Evolutionary conservation across 1,140 invertebrate species (phyloP).

Genomic region (Aporrectodea caliginosa): DNA sequence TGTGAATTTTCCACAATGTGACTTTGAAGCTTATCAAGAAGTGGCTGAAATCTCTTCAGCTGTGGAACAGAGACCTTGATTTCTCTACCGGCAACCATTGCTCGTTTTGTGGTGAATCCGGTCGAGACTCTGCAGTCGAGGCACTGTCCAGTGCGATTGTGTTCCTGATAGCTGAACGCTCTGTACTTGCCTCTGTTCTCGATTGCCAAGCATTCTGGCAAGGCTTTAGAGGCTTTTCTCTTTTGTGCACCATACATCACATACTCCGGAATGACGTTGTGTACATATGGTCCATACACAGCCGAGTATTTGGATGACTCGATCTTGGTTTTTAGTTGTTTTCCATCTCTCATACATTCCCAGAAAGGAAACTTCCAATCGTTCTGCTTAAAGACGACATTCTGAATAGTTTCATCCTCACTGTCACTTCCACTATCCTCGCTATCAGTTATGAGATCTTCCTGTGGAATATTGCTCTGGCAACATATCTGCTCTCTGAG

Average conservation of each 20-base stretch:
- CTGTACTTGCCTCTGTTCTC: background rate
- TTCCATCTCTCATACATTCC: background rate
- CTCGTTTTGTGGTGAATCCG: background rate
- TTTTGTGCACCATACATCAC: background rate
- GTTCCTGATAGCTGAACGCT: background rate
- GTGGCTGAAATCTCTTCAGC: background rate
- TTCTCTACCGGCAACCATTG: background rate
- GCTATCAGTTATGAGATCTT: background rate
- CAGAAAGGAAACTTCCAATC: background rate
- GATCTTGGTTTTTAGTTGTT: background rate
- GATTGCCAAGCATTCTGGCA: background rate
- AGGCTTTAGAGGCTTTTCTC: background rate
- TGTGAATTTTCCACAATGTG: background rate
- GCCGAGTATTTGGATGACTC: background rate
- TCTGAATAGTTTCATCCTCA: background rate
- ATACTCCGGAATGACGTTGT: background rate
- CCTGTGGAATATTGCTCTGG: too few species aligned
- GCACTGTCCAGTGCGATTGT: background rate
- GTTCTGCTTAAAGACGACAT: background rate
- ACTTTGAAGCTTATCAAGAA: background rate
- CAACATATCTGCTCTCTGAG: background rate
- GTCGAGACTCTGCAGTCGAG: background rate
- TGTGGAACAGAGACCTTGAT: background rate
- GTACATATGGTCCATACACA: background rate
- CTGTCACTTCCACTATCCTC: background rate